Conservation (phyloP, 2,888 invertebrate species). For the Sisyra terminalis region DNA sequence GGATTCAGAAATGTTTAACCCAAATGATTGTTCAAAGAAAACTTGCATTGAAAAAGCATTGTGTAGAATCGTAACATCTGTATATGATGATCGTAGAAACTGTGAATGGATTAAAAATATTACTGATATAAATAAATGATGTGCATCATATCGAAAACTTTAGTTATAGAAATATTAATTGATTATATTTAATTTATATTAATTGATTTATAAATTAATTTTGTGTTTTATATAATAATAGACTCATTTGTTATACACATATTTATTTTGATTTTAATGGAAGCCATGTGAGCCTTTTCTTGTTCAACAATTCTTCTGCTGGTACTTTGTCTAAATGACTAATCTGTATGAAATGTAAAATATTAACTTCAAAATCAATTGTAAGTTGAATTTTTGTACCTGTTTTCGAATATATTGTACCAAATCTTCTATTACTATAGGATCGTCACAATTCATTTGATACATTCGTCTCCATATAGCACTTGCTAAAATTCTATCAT, state of each 20-base stretch:
- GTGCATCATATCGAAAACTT: too few species aligned
- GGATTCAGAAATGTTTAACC: not conserved
- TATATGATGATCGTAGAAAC: slow-evolving; percentile 29
- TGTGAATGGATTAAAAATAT: slow-evolving; percentile 17
- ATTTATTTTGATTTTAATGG: too few species aligned
- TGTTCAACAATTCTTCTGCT: slow-evolving; percentile 35
- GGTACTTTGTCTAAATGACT: slow-evolving; percentile 36
- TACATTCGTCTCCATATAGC: slow-evolving; percentile 79
- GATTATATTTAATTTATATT: too few species aligned
- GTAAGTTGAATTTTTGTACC: slow-evolving; percentile 26
- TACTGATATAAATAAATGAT: too few species aligned
- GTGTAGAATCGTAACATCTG: slow-evolving; percentile 38
- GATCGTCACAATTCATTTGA: slow-evolving; percentile 42
- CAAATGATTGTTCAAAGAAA: not conserved
- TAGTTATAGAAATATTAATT: too few species aligned
- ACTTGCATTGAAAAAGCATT: slow-evolving; percentile 16
- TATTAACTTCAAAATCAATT: slow-evolving; percentile 10
- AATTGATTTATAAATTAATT: too few species aligned
- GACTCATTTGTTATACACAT: too few species aligned
- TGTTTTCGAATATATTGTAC: slow-evolving; percentile 64
- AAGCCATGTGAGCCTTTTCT: slow-evolving; percentile 14
- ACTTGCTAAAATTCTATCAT: slow-evolving; percentile 62
- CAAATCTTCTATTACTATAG: slow-evolving; percentile 47
- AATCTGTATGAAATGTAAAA: slow-evolving; percentile 25
- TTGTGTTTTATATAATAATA: too few species aligned